Evolutionary conservation across 2,797 vertebrate species (phyloP), one percentile per base, ranked within the genome.

Genomic region (Myiotriccus ornatus): DNA sequence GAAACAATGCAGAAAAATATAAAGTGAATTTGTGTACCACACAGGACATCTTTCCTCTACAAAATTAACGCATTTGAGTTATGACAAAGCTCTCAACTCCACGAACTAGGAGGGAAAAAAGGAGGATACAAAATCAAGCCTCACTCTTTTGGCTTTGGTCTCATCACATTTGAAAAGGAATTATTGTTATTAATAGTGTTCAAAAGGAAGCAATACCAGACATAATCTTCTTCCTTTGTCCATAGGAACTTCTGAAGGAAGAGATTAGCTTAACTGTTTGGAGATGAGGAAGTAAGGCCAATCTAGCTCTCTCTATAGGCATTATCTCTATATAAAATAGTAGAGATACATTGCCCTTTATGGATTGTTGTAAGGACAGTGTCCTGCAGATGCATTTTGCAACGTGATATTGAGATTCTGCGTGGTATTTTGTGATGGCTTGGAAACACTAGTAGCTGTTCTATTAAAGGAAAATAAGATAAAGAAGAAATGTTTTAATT

Each of bases 71-170:
- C 23, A 50, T 70, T 32, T 68, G 15, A 55, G 27, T 30, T 39
- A 46, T 49, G 22, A 39, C 8, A 39, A 47, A 4, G 3, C 7
- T 62, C 7, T n/a, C 10, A 53, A 27, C 44, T 89, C 39, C 67
- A 79, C 78, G 25, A 69, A 71, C 3, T 10, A 50, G n/a, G 27
- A 37, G 10, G 6, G 56, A 67, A 78, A 34, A 20, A 37, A 27
- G 2, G 14, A 65, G 6, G 3, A 39, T 60, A 53, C 3, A 70
- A 59, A 77, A 17, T 5, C 0, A 0, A 2, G 5, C 12, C 18
- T 76, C 12, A 20, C 1, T 75, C 12, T 2, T 91, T 53, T 32
- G 7, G 4, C 15, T 83, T 77, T 71, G 32, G 30, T 86, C 49
- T 67, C 2, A 6, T 12, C 47, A 28, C 19, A 53, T 32, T 69